phyloP scores from a whole-genome alignment of 2,888 invertebrate species.

The Pseudococcus longispinus region DNA sequence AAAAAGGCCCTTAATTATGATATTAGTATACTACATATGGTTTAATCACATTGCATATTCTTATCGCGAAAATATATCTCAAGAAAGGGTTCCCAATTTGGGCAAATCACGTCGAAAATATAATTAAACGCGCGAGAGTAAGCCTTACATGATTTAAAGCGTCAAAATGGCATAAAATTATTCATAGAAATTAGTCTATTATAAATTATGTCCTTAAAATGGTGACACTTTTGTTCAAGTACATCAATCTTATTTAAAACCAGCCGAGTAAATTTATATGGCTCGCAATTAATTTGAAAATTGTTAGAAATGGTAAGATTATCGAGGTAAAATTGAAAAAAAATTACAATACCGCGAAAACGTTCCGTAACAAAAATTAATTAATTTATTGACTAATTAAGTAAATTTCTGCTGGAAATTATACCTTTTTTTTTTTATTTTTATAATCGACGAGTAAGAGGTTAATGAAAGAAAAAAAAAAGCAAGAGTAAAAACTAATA shows the following conservation, averaged over 20 bases:
- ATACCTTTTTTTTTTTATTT: neutral
- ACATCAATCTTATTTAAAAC: slow-evolving; percentile 19
- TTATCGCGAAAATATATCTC: neutral
- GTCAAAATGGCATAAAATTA: slow-evolving; percentile 23
- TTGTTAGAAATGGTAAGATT: neutral
- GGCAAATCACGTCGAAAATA: neutral
- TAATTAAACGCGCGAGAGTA: neutral
- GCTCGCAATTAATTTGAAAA: neutral
- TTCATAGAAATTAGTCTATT: slow-evolving; percentile 24
- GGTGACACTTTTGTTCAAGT: neutral
- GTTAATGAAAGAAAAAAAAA: neutral
- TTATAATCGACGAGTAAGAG: neutral
- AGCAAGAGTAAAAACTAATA: neutral
- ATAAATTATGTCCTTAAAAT: slow-evolving; percentile 17
- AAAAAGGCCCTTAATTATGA: neutral
- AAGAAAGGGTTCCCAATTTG: slow-evolving; percentile 3
- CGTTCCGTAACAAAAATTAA: neutral
- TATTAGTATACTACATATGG: neutral
- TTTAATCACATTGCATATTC: neutral
- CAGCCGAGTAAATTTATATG: neutral
- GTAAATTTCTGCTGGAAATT: neutral
- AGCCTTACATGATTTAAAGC: slow-evolving; percentile 15
- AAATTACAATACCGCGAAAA: neutral
- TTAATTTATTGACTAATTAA: neutral
- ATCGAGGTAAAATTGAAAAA: slow-evolving; percentile 2